These are phyloP conservation scores for Crypturellus tataupa DNA, from an alignment of 2,797 vertebrate species.

Conservation along the genomic window DNA sequence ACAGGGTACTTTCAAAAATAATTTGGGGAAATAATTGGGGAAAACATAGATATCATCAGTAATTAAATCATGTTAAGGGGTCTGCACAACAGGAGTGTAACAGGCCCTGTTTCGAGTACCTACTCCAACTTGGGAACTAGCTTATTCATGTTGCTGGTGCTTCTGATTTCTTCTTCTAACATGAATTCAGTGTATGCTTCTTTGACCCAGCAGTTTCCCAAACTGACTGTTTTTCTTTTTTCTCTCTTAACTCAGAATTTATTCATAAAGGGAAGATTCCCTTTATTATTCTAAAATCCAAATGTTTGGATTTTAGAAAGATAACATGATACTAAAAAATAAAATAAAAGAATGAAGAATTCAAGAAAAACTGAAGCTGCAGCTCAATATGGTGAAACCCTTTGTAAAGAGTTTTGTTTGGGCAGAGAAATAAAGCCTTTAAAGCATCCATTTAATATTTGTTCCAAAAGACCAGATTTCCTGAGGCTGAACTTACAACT, in stretches of 20 bases:
- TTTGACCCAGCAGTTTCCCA: not conserved
- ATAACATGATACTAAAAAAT: not conserved
- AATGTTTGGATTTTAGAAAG: not conserved
- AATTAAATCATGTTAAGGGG: not conserved
- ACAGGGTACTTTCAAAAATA: not conserved
- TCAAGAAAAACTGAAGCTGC: not conserved
- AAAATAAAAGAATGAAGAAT: not conserved
- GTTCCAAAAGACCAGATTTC: slow-evolving; percentile 43
- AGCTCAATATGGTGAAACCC: not conserved
- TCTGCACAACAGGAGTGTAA: not conserved
- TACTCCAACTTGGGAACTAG: not conserved
- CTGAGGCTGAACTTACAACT: slow-evolving; percentile 45
- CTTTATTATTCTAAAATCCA: no score
- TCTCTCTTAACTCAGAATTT: not conserved
- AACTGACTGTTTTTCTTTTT: not conserved
- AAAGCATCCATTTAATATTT: slow-evolving; percentile 36
- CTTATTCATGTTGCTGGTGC: not conserved
- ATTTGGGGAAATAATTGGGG: not conserved
- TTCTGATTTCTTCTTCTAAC: not conserved
- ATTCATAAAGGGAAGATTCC: not conserved
- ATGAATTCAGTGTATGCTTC: slow-evolving; percentile 4
- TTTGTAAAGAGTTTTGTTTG: not conserved
- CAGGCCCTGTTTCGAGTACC: not conserved
- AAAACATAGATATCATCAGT: not conserved
- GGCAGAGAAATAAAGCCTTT: not conserved